Percentiles rank a stretch among this genome's conserved stretches.
phyloP scores from a whole-genome alignment of 2,888 invertebrate species.

The Oscheius sp. region DNA sequence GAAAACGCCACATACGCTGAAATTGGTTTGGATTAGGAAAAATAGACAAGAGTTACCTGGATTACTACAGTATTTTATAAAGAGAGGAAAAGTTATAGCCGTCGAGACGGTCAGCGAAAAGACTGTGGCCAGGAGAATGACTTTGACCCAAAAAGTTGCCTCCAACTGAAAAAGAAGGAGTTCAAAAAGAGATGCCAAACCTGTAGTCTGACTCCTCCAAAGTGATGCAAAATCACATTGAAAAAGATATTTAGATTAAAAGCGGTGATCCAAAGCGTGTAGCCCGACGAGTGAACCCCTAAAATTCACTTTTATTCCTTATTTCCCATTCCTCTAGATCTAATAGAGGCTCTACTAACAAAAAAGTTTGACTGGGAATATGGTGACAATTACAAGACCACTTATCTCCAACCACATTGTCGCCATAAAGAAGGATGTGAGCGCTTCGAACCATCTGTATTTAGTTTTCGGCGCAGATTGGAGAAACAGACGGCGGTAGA shows the following conservation, averaged over 20 bases:
- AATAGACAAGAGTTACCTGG: conserved; percentile 44
- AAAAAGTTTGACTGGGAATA: conserved; percentile 47
- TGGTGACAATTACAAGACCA: conserved; percentile 59
- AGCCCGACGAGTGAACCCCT: conserved; percentile 62
- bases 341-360: not conserved
- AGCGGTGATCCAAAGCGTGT: conserved; percentile 62
- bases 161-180: conserved; percentile 43
- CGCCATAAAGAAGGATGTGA: conserved; percentile 36
- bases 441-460: conserved; percentile 29
- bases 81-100: conserved; percentile 18
- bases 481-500: conserved; percentile 48
- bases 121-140: conserved; percentile 54
- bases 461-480: conserved; percentile 36
- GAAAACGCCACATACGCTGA: conserved; percentile 64
- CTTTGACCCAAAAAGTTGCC: conserved; percentile 58
- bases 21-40: conserved; percentile 48
- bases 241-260: conserved; percentile 68
- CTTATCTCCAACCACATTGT: conserved; percentile 44
- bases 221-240: conserved; percentile 61
- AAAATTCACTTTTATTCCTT: conserved; percentile 17
- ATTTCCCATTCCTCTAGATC: not conserved
- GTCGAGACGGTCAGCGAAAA: conserved; percentile 60
- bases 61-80: conserved; percentile 2
- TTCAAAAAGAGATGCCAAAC: conserved; percentile 31
- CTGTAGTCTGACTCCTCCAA: conserved; percentile 52